Conservation (phyloP, 2,888 invertebrate species). For the Agrotis ipsilon region DNA sequence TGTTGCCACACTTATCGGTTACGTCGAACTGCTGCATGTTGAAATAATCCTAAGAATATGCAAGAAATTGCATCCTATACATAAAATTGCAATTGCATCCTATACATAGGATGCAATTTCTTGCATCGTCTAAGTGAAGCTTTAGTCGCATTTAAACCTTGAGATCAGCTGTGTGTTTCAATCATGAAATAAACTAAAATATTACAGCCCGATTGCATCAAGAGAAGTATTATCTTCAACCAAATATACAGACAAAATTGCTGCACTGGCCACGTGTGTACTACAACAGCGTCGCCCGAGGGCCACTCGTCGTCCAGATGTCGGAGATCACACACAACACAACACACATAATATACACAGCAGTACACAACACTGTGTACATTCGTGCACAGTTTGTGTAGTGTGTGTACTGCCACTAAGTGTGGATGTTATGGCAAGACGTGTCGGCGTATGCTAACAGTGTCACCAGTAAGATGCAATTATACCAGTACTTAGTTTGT, state of each 20-base stretch:
- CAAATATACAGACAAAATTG: constrained; percentile 24
- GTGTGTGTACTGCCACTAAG: constrained; percentile 41
- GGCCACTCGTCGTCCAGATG: constrained; percentile 60
- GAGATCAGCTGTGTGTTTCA: no score
- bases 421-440: constrained; percentile 54
- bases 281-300: constrained; percentile 40
- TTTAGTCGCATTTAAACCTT: no score
- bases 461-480: constrained; percentile 39
- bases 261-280: constrained; percentile 21
- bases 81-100: no score
- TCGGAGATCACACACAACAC: constrained; percentile 54
- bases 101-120: no score
- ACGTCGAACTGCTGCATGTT: no score
- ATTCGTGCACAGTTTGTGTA: constrained; percentile 46
- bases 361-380: constrained; percentile 37
- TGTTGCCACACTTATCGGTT: no score
- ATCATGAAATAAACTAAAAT: neutral
- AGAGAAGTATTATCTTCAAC: neutral
- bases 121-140: no score
- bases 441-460: constrained; percentile 43
- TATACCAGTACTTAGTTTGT: constrained; percentile 43
- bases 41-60: no score
- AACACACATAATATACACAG: constrained; percentile 30
- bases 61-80: no score
- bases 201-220: neutral